These are phyloP conservation scores for Macrosoma leucophasiata DNA, from an alignment of 2,888 invertebrate genomes.

Conservation along the genomic window DNA sequence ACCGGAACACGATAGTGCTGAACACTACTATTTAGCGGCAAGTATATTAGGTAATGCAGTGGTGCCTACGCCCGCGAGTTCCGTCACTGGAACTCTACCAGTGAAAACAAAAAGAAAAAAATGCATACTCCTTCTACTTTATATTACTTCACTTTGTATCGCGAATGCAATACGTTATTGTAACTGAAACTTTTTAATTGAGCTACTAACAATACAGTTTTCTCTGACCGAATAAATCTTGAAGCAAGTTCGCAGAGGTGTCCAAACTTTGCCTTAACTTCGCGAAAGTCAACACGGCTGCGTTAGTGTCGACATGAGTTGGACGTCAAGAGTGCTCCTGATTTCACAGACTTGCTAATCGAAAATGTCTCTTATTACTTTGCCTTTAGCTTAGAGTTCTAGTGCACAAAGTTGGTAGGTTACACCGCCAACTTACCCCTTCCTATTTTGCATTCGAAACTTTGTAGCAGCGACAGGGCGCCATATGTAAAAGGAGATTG, in stretches of 20 bases:
- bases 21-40: too few relatives aligned
- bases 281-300: conserved; percentile 41
- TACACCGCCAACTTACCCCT: conserved; percentile 14
- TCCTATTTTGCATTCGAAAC: conserved; percentile 35
- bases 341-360: background rate
- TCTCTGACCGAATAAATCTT: conserved; percentile 26
- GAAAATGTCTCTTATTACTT: conserved; percentile 1
- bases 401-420: conserved; percentile 7
- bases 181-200: too few relatives aligned
- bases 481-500: conserved; percentile 22
- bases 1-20: too few relatives aligned
- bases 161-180: too few relatives aligned
- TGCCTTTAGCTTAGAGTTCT: conserved; percentile 3
- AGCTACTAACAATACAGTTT: too few relatives aligned
- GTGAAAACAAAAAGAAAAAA: too few relatives aligned
- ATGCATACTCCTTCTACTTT: too few relatives aligned
- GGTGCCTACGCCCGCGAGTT: too few relatives aligned
- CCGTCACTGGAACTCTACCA: too few relatives aligned
- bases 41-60: too few relatives aligned
- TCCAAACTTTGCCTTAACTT: conserved; percentile 41
- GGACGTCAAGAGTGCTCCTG: conserved; percentile 32
- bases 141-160: too few relatives aligned
- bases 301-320: conserved; percentile 38
- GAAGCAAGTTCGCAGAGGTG: conserved; percentile 33
- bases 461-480: conserved; percentile 29